Evolutionary conservation across 2,797 vertebrate genomes (phyloP).

Genomic region (Bovichtus variegatus): DNA sequence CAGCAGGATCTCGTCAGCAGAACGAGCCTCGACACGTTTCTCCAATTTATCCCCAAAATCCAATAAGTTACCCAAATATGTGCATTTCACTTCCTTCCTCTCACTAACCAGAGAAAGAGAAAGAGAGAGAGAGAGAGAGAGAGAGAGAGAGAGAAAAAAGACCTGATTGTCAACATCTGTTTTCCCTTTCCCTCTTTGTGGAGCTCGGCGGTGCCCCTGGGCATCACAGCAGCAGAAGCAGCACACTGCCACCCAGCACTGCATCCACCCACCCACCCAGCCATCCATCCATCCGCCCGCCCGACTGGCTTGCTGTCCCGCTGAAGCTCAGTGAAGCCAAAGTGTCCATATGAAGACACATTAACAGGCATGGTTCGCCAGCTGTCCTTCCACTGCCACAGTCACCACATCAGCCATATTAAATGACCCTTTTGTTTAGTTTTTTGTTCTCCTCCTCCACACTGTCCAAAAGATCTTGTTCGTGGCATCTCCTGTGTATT

Average conservation of each 20-base stretch:
- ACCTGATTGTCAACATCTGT: constrained; percentile 81
- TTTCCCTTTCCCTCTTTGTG: constrained; percentile 63
- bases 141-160: constrained; percentile 24
- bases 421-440: constrained; percentile 38
- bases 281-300: constrained; percentile 21
- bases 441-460: background rate
- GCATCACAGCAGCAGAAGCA: constrained; percentile 48
- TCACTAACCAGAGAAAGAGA: constrained; percentile 39
- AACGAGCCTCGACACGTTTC: constrained; percentile 56
- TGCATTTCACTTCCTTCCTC: constrained; percentile 68
- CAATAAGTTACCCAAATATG: constrained; percentile 70
- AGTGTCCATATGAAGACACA: constrained; percentile 53
- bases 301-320: background rate
- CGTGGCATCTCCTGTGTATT: constrained; percentile 11
- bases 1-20: constrained; percentile 21
- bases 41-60: constrained; percentile 73
- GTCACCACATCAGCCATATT: constrained; percentile 64
- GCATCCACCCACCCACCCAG: constrained; percentile 22
- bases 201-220: constrained; percentile 56
- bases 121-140: constrained; percentile 19
- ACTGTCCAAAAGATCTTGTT: constrained; percentile 8
- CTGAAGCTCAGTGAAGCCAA: constrained; percentile 62
- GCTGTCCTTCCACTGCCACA: constrained; percentile 47
- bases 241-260: constrained; percentile 63
- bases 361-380: constrained; percentile 38